Conservation (phyloP, 2,888 invertebrate species). For the Oligia fasciuncula region DNA sequence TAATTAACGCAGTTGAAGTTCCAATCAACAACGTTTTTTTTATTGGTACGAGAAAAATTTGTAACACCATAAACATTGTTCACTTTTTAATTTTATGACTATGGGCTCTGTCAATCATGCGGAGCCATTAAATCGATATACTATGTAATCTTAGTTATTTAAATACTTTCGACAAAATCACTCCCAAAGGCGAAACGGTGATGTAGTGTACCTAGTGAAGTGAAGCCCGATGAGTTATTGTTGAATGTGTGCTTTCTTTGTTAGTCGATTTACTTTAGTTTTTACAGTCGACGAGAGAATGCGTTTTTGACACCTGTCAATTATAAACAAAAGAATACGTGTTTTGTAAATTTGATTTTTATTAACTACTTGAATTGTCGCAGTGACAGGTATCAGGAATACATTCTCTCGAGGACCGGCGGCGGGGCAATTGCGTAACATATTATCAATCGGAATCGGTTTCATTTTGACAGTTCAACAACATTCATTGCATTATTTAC, state of each 20-base stretch:
- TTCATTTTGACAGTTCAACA: too few species aligned
- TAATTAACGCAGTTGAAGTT: slow-evolving; percentile 72
- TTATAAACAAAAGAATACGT: not conserved
- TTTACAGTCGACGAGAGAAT: not conserved
- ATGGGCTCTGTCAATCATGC: slow-evolving; percentile 73
- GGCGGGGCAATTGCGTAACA: too few species aligned
- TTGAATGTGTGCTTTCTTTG: slow-evolving; percentile 1
- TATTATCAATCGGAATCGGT: too few species aligned
- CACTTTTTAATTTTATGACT: slow-evolving; percentile 74
- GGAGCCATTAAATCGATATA: slow-evolving; percentile 75
- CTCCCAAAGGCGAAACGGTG: slow-evolving; percentile 76
- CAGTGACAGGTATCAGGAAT: not conserved
- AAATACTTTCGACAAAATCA: slow-evolving; percentile 74
- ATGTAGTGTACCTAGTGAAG: slow-evolving; percentile 50
- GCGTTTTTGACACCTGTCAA: not conserved
- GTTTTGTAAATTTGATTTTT: not conserved
- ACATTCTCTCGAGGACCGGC: not conserved
- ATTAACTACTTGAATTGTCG: not conserved
- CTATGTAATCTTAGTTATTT: slow-evolving; percentile 75
- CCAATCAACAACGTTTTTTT: slow-evolving; percentile 68
- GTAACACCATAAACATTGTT: slow-evolving; percentile 73
- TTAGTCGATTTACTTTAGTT: slow-evolving; percentile 21
- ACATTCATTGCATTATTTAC: too few species aligned
- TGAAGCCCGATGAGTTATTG: slow-evolving; percentile 35
- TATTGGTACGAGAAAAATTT: slow-evolving; percentile 67